Percentiles rank a stretch among this genome's conserved stretches.
Evolutionary conservation across 2,113 vertebrate genomes (phyloP).

Genomic region (Hippocampus mohnikei): DNA sequence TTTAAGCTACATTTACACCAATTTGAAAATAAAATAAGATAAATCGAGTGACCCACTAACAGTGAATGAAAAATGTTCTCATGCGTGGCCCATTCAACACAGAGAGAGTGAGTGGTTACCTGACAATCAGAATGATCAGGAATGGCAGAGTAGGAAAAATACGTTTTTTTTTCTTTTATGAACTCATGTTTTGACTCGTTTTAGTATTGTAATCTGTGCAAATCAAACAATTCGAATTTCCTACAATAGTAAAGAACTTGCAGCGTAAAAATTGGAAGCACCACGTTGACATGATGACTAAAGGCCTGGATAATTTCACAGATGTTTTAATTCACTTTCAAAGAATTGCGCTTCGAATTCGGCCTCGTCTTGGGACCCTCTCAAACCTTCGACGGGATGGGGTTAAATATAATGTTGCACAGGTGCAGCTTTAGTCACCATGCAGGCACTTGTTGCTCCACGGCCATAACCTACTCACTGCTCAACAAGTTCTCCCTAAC

Average conservation of each 20-base stretch:
- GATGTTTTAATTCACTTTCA: constrained; percentile 12
- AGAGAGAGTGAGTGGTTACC: not conserved
- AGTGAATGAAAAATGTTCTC: not conserved
- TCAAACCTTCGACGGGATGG: constrained; percentile 2
- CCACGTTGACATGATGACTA: not conserved
- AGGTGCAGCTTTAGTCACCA: constrained; percentile 55
- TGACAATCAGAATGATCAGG: not conserved
- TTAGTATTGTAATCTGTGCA: not conserved
- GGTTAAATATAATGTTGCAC: constrained; percentile 44
- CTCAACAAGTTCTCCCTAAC: constrained; percentile 48
- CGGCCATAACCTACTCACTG: constrained; percentile 13
- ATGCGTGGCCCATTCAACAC: not conserved
- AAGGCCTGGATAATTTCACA: constrained; percentile 8
- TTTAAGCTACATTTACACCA: not conserved
- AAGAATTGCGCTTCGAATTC: not conserved
- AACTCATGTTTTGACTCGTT: not conserved
- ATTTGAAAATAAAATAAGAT: not conserved
- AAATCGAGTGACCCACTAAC: not conserved
- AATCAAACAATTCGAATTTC: not conserved
- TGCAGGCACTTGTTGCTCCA: constrained; percentile 48
- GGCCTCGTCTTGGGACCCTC: not conserved
- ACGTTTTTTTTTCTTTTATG: not conserved
- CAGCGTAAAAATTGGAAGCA: constrained; percentile 10
- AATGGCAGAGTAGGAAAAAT: not conserved
- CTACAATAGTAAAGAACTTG: not conserved